phyloP scores from a whole-genome alignment of 2,888 invertebrate genomes.

The Tupiocoris notatus region DNA sequence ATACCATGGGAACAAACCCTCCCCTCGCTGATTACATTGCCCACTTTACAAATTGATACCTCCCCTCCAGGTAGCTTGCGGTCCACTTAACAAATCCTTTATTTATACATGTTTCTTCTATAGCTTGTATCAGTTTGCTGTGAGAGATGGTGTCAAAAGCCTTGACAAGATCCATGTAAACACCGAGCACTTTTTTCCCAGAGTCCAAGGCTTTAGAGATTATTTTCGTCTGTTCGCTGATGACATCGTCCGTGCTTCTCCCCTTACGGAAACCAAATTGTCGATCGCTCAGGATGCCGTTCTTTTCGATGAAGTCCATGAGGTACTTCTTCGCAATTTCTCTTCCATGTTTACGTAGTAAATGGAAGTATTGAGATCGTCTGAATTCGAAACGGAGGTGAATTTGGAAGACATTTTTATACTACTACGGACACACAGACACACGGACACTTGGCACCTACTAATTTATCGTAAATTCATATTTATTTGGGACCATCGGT shows the following conservation, averaged over 20 bases:
- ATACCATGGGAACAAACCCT: constrained; percentile 18
- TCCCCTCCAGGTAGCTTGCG: not conserved
- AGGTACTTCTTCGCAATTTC: constrained; percentile 10
- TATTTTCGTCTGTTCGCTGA: not conserved
- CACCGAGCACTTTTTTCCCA: constrained; percentile 11
- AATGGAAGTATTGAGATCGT: too few relatives aligned
- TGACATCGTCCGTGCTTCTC: constrained; percentile 27
- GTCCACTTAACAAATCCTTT: constrained; percentile 16
- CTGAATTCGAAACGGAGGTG: too few relatives aligned
- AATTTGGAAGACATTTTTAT: too few relatives aligned
- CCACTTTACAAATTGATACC: constrained; percentile 18
- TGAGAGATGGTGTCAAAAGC: constrained; percentile 30
- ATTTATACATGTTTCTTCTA: not conserved
- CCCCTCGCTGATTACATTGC: not conserved
- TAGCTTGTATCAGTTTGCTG: constrained; percentile 1
- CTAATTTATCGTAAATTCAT: too few relatives aligned
- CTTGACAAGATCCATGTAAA: constrained; percentile 14
- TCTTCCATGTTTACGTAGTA: too few relatives aligned
- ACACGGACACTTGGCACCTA: too few relatives aligned
- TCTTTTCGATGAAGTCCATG: constrained; percentile 6
- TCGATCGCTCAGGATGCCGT: not conserved
- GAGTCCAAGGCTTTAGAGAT: constrained; percentile 8
- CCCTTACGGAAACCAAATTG: constrained; percentile 28
- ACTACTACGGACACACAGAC: too few relatives aligned
- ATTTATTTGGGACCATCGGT: too few relatives aligned